phyloP scores from a whole-genome alignment of 2,113 vertebrate genomes.

The Gallinago paraguaiae region DNA sequence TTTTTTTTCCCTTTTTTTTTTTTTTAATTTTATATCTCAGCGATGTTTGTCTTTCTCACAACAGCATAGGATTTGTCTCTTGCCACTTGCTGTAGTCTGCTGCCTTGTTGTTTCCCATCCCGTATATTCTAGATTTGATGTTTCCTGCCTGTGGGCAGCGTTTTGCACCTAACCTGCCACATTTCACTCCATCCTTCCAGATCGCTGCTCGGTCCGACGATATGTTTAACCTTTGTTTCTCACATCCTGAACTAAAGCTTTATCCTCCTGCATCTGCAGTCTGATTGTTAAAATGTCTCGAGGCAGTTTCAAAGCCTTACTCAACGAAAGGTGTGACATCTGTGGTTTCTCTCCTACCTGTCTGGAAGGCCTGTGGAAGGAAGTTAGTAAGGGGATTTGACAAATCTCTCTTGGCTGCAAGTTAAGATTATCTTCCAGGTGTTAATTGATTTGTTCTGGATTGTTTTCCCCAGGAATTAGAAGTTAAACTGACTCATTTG shows the following conservation, averaged over 20 bases:
- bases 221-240: slow-evolving; percentile 26
- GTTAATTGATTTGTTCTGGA: background rate
- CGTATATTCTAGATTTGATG: background rate
- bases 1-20: background rate
- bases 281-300: background rate
- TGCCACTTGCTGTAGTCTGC: background rate
- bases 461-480: background rate
- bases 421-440: slow-evolving; percentile 15
- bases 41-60: background rate
- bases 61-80: background rate
- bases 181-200: background rate
- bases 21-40: background rate
- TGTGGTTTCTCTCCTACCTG: background rate
- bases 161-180: background rate
- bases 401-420: background rate
- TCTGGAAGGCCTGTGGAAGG: background rate
- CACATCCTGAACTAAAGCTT: background rate
- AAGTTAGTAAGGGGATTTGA: background rate
- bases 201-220: background rate
- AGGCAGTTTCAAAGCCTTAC: background rate
- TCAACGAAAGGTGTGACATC: background rate
- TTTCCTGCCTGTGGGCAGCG: background rate
- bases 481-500: background rate
- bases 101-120: background rate
- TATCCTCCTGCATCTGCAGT: background rate